A percentile compares a stretch with the other conserved stretches of the same genome.
These are phyloP conservation scores for Serinus canaria DNA, from an alignment of 2,113 vertebrate genomes.

Conservation along the genomic window DNA sequence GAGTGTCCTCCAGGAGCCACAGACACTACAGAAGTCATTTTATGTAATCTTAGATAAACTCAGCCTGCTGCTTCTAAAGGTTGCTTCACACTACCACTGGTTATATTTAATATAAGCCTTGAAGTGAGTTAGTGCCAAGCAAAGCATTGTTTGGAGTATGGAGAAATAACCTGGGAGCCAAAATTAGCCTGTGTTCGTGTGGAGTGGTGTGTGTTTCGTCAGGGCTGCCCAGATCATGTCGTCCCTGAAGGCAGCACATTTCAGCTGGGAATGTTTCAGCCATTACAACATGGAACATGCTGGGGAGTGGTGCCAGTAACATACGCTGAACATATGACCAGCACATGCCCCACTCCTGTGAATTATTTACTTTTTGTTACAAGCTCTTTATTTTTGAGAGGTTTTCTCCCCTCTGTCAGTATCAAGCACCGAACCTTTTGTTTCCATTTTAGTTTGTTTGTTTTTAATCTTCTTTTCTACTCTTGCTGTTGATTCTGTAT, in stretches of 20 bases:
- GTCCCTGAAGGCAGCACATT: slow-evolving; percentile 55
- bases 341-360: slow-evolving; percentile 11
- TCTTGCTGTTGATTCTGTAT: not conserved
- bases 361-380: slow-evolving; percentile 41
- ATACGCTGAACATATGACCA: slow-evolving; percentile 53
- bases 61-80: not conserved
- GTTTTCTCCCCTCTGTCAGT: not conserved
- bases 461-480: not conserved
- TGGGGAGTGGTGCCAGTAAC: slow-evolving; percentile 27
- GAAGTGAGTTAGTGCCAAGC: slow-evolving; percentile 7
- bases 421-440: slow-evolving; percentile 17
- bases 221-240: slow-evolving; percentile 54
- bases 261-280: slow-evolving; percentile 31
- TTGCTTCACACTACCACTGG: not conserved
- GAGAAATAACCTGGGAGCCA: slow-evolving; percentile 53
- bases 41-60: not conserved
- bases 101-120: not conserved
- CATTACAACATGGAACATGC: slow-evolving; percentile 44
- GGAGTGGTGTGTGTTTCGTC: slow-evolving; percentile 30
- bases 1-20: not conserved
- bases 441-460: not conserved
- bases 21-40: not conserved
- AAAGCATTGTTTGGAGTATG: slow-evolving; percentile 53
- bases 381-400: slow-evolving; percentile 18
- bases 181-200: slow-evolving; percentile 24